Evolutionary conservation across 2,797 vertebrate species (phyloP).

Genomic region (Phrynocephalus guinanensis): DNA sequence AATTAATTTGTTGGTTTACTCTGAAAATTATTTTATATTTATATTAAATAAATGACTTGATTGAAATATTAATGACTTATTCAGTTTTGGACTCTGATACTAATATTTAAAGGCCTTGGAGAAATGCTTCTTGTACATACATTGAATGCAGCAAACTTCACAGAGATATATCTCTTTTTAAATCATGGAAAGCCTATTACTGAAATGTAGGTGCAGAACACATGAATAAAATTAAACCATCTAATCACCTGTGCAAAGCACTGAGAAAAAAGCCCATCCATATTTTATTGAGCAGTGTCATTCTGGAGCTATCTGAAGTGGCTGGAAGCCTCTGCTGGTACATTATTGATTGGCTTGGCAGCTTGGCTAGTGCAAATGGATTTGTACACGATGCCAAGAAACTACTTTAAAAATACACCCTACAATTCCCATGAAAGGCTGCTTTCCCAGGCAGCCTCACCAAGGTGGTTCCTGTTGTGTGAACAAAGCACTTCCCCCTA

Average conservation of each 20-base stretch:
- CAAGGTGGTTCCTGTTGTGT: not conserved
- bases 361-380: not conserved
- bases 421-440: slow-evolving; percentile 10
- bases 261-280: not conserved
- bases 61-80: not conserved
- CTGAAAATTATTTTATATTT: slow-evolving; percentile 1
- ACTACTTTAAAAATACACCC: slow-evolving; percentile 19
- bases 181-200: not conserved
- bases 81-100: not conserved
- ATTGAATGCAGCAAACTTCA: too few relatives aligned
- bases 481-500: not conserved
- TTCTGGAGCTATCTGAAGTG: not conserved
- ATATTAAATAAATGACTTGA: not conserved
- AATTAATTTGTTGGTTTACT: not conserved
- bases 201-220: not conserved
- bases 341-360: not conserved
- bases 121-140: not conserved
- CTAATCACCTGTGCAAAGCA: slow-evolving; percentile 7
- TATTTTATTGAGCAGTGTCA: not conserved
- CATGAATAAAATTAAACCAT: not conserved
- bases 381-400: slow-evolving; percentile 8
- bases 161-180: not conserved
- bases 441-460: slow-evolving; percentile 4
- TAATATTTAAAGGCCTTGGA: not conserved
- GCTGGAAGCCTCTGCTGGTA: not conserved